phyloP scores from a whole-genome alignment of 2,888 invertebrate species.

The Mimachlamys varia region DNA sequence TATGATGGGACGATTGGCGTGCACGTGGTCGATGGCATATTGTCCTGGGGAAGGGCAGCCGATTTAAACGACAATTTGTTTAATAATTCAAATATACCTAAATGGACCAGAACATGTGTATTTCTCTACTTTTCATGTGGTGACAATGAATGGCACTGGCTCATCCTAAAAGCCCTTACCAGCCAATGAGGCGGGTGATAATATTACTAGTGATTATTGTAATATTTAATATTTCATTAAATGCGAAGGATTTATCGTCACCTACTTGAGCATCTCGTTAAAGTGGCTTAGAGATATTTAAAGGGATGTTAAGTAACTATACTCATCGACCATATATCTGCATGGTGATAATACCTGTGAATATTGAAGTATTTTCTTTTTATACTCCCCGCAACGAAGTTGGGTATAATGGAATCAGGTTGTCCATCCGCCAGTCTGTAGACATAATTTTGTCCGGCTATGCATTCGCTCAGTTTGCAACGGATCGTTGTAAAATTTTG shows the following conservation, averaged over 20 bases:
- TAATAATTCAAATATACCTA: not conserved
- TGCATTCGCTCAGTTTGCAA: too few species aligned
- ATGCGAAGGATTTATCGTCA: not conserved
- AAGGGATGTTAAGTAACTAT: too few species aligned
- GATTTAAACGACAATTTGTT: slow-evolving; percentile 31
- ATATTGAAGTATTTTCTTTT: too few species aligned
- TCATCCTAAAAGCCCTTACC: not conserved
- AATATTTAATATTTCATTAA: not conserved
- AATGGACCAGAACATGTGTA: not conserved
- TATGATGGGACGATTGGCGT: not conserved
- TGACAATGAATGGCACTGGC: not conserved
- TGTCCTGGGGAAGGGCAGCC: not conserved
- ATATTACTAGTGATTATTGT: not conserved
- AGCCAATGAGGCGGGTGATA: not conserved
- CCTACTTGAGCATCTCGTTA: not conserved
- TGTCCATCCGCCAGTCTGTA: too few species aligned
- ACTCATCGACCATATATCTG: too few species aligned
- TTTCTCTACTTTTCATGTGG: not conserved
- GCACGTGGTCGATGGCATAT: slow-evolving; percentile 16
- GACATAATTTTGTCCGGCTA: too few species aligned
- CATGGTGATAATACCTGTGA: too few species aligned
- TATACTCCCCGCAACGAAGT: too few species aligned
- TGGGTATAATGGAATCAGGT: too few species aligned
- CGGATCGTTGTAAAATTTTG: too few species aligned
- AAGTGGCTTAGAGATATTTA: not conserved